Percentiles rank a stretch among this genome's conserved stretches.
These are phyloP conservation scores for Agrypnus murinus DNA, from an alignment of 2,888 invertebrate species.

Conservation along the genomic window DNA sequence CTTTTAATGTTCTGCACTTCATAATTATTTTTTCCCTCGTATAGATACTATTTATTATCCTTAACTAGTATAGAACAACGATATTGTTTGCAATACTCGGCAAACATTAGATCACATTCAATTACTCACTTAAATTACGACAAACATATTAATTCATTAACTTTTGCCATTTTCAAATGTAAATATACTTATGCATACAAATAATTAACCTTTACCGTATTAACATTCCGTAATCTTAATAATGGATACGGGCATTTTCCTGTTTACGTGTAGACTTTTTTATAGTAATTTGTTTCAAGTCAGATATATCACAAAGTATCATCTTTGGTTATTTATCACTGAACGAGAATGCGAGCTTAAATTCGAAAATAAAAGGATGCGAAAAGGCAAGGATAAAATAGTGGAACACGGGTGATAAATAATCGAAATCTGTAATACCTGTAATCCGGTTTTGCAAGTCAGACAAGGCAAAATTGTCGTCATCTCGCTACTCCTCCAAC, in stretches of 20 bases:
- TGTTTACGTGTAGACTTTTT: conserved; percentile 16
- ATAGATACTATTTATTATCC: conserved; percentile 13
- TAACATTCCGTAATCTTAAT: conserved; percentile 9
- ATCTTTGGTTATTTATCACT: conserved; percentile 14
- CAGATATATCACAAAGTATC: conserved; percentile 25
- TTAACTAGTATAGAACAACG: neutral
- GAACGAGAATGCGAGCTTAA: conserved; percentile 12
- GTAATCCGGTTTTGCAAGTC: conserved; percentile 36
- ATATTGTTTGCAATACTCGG: neutral
- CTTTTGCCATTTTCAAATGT: conserved; percentile 13
- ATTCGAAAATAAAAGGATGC: conserved; percentile 11
- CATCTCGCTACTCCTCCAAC: conserved; percentile 18
- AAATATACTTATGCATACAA: too few relatives aligned
- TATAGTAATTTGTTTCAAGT: conserved; percentile 20
- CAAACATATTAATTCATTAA: conserved; percentile 5
- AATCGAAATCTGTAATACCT: conserved; percentile 22
- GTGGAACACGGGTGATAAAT: conserved; percentile 31
- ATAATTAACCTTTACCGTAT: conserved; percentile 22
- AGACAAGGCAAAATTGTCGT: neutral
- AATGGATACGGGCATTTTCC: neutral
- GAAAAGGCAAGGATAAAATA: conserved; percentile 21
- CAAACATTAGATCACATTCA: conserved; percentile 3
- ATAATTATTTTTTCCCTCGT: conserved; percentile 5
- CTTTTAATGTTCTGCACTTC: conserved; percentile 8
- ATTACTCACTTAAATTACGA: neutral